Evolutionary conservation across 2,888 invertebrate genomes (phyloP).

Genomic region (Acronicta aceris): DNA sequence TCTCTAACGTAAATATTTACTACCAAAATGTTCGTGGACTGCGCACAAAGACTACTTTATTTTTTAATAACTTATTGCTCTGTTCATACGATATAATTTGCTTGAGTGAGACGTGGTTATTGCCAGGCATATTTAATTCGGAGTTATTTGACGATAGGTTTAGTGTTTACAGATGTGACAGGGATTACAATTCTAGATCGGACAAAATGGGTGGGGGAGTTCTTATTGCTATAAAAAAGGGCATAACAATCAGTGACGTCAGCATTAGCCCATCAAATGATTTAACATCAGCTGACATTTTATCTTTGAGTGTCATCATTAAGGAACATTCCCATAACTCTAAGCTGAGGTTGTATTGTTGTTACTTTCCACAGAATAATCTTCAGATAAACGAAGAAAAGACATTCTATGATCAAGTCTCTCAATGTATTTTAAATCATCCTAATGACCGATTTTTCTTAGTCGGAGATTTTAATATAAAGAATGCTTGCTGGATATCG

Average conservation of each 20-base stretch:
- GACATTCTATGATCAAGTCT: constrained; percentile 5
- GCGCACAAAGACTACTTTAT: no score
- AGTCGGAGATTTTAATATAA: no score
- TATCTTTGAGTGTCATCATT: constrained; percentile 2
- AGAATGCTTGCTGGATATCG: constrained; percentile 6
- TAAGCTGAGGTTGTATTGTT: constrained; percentile 4
- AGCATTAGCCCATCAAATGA: no score
- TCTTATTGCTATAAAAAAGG: constrained; percentile 5
- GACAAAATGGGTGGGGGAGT: constrained; percentile 5
- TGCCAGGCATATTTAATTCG: no score
- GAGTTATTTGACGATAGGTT: constrained; percentile 7
- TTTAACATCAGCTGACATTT: constrained; percentile 3
- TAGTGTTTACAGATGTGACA: constrained; percentile 9
- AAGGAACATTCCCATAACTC: neutral
- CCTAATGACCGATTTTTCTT: constrained; percentile 4
- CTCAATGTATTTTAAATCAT: neutral
- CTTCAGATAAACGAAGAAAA: constrained; percentile 1
- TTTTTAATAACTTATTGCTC: no score
- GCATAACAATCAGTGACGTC: neutral
- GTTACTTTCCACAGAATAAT: constrained; percentile 7
- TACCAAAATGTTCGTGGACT: no score
- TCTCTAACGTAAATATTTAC: no score
- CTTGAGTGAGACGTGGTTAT: no score
- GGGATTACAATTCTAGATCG: constrained; percentile 7
- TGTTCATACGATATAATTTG: no score